phyloP scores from a whole-genome alignment of 2,113 vertebrate genomes.

The Erpornis zantholeuca region DNA sequence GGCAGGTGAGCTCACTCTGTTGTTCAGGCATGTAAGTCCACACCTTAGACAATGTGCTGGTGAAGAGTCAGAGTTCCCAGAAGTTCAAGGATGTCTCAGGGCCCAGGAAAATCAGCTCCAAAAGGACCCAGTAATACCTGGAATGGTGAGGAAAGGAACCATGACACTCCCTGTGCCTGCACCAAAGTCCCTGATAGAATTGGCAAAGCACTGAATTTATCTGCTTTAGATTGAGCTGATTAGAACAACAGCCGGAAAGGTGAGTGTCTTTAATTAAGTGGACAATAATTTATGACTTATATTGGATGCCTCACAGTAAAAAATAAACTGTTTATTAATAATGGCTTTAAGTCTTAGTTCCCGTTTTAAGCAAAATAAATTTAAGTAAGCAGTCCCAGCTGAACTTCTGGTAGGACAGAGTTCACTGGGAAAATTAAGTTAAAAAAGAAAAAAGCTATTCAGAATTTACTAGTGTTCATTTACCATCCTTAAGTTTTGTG shows the following conservation, averaged over 20 bases:
- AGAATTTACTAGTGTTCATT: not conserved
- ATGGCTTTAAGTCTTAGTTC: slow-evolving; percentile 42
- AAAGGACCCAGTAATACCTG: not conserved
- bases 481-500: not conserved
- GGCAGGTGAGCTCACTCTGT: not conserved
- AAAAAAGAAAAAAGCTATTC: not conserved
- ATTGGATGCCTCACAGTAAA: slow-evolving; percentile 14
- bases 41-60: not conserved
- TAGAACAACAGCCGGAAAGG: slow-evolving; percentile 59
- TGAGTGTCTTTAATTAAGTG: not conserved
- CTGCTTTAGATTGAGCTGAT: not conserved
- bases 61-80: not conserved
- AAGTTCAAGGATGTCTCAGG: not conserved
- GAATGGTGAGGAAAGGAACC: not conserved
- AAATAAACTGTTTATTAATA: slow-evolving; percentile 67
- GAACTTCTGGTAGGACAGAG: not conserved
- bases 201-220: not conserved
- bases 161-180: not conserved
- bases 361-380: slow-evolving; percentile 41
- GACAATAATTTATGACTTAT: slow-evolving; percentile 33
- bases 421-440: not conserved
- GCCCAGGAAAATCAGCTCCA: not conserved
- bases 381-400: slow-evolving; percentile 21
- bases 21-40: not conserved
- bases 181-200: not conserved